phyloP scores from a whole-genome alignment of 1,140 invertebrate species.

The Thrips palmi region DNA sequence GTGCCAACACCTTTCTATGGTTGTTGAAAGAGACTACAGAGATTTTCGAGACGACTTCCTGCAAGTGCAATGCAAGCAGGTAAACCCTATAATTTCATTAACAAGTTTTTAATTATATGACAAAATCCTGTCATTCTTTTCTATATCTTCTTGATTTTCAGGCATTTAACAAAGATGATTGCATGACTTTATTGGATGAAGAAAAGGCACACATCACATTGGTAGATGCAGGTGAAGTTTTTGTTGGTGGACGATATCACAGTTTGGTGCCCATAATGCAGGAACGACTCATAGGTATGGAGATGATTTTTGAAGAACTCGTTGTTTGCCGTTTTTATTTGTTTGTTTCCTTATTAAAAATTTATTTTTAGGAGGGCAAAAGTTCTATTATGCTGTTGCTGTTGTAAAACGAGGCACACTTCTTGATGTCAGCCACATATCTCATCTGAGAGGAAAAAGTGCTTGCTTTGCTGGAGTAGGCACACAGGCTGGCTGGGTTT shows the following conservation, averaged over 20 bases:
- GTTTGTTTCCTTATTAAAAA: neutral
- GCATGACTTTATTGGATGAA: slow-evolving; percentile 55
- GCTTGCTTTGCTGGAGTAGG: slow-evolving; percentile 86
- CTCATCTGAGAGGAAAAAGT: slow-evolving; percentile 49
- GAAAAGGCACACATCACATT: slow-evolving; percentile 68
- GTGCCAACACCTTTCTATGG: slow-evolving; percentile 46
- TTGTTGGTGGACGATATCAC: slow-evolving; percentile 78
- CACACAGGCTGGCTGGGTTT: slow-evolving; percentile 78
- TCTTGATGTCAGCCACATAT: slow-evolving; percentile 37
- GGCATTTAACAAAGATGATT: slow-evolving; percentile 62
- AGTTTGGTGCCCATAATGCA: slow-evolving; percentile 80
- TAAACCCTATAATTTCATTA: too few species aligned
- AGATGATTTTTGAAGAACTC: slow-evolving; percentile 18
- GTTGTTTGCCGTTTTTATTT: too few species aligned
- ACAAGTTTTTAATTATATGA: slow-evolving; percentile 8
- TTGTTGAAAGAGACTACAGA: slow-evolving; percentile 38
- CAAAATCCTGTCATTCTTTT: slow-evolving; percentile 8
- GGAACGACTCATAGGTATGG: slow-evolving; percentile 33
- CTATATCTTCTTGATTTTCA: slow-evolving; percentile 19
- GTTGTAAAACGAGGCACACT: slow-evolving; percentile 53
- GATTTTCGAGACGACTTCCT: slow-evolving; percentile 38
- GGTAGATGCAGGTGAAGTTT: slow-evolving; percentile 84
- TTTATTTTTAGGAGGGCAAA: slow-evolving; percentile 24
- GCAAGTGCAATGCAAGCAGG: slow-evolving; percentile 38
- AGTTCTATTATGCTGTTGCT: slow-evolving; percentile 65